Evolutionary conservation across 1,140 invertebrate species (phyloP), one percentile per base, ranked within the genome.

Genomic region (Drosophila truncata): DNA sequence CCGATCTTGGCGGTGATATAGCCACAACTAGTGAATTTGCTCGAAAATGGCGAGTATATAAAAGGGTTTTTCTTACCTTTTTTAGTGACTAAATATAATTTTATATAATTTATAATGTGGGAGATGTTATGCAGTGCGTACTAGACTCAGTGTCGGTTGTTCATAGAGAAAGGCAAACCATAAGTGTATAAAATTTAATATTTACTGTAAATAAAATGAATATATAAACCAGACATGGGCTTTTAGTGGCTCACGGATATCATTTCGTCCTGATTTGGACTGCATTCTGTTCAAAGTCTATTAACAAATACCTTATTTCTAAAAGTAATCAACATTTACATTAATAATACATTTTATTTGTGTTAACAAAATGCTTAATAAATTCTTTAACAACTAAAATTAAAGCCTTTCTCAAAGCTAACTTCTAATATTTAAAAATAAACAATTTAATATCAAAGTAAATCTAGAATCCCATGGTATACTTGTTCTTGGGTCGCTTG

Each of bases 41-140:
- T 59, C 46, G 33, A 52, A 72, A 65, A 70, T 90, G 84, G 84
- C 61, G 18, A 87, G 84, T 84, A 78, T 62, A 39, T 16, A n/a
- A n/a, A n/a, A n/a, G n/a, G n/a, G n/a, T n/a, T n/a, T n/a, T 39
- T 50, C 60, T 44, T 64, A 66, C 16, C 16, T n/a, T 25, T n/a
- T 27, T 2, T 20, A 14, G 11, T 18, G 0, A 31, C 1, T 13
- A 7, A 14, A 46, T 23, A 14, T 23, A 46, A 46, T 46, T 10
- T 10, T 49, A n/a, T 16, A 18, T 29, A 0, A 49, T 49, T n/a
- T 18, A 11, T 1, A 16, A 20, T 31, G 11, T 50, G 27, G 3
- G n/a, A n/a, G n/a, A 50, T 31, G n/a, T 18, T 13, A 18, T 18
- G 16, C 27, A 31, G 6, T 37, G 52, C 14, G 11, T 54, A 23